phyloP scores from a whole-genome alignment of 2,888 invertebrate species.

The Pheosia tremula region DNA sequence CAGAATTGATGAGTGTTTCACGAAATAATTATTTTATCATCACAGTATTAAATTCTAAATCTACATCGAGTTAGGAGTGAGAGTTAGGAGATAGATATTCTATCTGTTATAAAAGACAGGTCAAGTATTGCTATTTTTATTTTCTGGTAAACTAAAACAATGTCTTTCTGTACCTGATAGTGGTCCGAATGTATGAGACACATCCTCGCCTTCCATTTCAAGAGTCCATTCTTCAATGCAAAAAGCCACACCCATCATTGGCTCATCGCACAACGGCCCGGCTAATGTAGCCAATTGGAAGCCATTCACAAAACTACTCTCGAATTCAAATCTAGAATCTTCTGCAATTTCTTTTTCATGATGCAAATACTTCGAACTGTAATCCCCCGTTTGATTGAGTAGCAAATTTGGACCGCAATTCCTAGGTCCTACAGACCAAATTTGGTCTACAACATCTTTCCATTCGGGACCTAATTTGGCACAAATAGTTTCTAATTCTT shows the following conservation, averaged over 20 bases:
- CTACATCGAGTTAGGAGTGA: no score
- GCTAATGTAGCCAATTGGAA: slow-evolving; percentile 93
- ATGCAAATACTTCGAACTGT: slow-evolving; percentile 74
- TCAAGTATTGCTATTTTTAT: no score
- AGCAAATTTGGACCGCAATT: slow-evolving; percentile 95
- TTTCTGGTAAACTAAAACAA: no score
- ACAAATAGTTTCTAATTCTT: slow-evolving; percentile 85
- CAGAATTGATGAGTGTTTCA: no score
- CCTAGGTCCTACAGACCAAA: slow-evolving; percentile 97
- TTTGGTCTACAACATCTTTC: slow-evolving; percentile 83
- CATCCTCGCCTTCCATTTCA: slow-evolving; percentile 69
- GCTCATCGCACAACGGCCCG: slow-evolving; percentile 98
- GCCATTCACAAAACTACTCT: slow-evolving; percentile 93
- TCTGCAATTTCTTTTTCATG: slow-evolving; percentile 67
- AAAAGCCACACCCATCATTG: slow-evolving; percentile 97
- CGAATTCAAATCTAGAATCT: slow-evolving; percentile 86
- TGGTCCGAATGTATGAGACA: slow-evolving; percentile 75
- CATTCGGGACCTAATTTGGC: slow-evolving; percentile 82
- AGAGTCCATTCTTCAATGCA: slow-evolving; percentile 93
- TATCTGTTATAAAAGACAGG: no score
- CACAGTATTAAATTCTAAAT: no score
- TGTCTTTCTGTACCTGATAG: slow-evolving; percentile 74
- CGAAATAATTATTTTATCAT: no score
- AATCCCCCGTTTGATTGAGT: slow-evolving; percentile 90
- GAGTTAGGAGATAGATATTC: no score